Evolutionary conservation across 2,113 vertebrate genomes (phyloP), one percentile per base, ranked within the genome.

Genomic region (Shinisaurus crocodilurus): DNA sequence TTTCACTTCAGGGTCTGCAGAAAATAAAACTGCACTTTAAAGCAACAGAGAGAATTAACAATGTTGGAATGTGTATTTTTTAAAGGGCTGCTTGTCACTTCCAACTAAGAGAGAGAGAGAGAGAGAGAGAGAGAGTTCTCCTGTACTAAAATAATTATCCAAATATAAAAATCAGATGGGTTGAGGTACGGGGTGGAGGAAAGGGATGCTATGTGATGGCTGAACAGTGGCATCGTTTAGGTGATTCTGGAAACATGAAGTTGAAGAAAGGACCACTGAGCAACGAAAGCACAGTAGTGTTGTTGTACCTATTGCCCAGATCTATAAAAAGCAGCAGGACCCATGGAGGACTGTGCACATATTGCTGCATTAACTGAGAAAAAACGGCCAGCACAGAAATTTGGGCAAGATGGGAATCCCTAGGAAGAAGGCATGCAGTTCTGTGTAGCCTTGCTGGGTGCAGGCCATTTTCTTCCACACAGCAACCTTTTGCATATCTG

Each of bases 51-150:
- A 88, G 94, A 96, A 96, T 94, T 93, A 95, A 92, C 94, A 77
- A 92, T 67, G 79, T 86, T 83, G 85, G 70, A 54, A 77, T 67
- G 29, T 45, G 45, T 69, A n/a, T 29, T 80, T n/a, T 94, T 96
- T 96, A 94, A 94, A 91, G 95, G 95, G 27, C 88, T 54, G 89
- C 88, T 94, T 93, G 92, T 96, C 95, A 95, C 94, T 96, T 96
- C 90, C 91, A 96, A 95, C 95, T 92, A 96, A 96, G 92, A 90
- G 91, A 90, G 2, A 40, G 7, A 96, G 92, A 90, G 91, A 90
- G 2, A 40, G 7, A 80, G 1, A 91, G 95, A 94, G 81, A 88
- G 95, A 93, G 92, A 96, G 91, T 86, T 90, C 48, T 32, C 5
- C 88, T 90, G 48, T 82, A 82, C 92, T 94, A 70, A 86, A 94